These are phyloP conservation scores for Chelon auratus DNA, from an alignment of 2,797 vertebrate species.

Conservation along the genomic window DNA sequence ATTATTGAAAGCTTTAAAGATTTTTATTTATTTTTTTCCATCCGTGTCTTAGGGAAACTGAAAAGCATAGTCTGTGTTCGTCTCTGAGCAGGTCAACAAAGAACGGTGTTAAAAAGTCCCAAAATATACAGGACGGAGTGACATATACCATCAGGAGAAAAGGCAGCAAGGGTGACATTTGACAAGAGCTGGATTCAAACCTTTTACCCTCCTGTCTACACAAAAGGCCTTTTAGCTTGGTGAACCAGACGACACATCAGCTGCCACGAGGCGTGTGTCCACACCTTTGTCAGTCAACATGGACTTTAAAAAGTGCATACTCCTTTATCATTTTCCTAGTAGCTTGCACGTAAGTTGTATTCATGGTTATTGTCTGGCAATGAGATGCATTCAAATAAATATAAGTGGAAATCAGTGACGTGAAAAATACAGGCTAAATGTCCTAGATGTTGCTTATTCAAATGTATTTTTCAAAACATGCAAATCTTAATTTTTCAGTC, in stretches of 20 bases:
- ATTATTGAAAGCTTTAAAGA: conserved; percentile 1
- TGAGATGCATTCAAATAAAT: neutral
- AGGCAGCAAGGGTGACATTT: conserved; percentile 17
- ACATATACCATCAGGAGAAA: conserved; percentile 10
- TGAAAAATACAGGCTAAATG: neutral
- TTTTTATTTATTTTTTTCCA: neutral
- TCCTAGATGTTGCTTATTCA: too few species aligned
- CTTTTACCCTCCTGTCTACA: conserved; percentile 7
- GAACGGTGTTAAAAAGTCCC: conserved; percentile 1
- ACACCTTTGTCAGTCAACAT: conserved; percentile 3
- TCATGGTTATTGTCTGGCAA: neutral
- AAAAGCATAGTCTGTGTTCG: neutral
- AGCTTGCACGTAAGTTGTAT: neutral
- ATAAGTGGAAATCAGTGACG: neutral
- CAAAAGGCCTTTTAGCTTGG: conserved; percentile 4
- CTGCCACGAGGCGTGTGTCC: conserved; percentile 1
- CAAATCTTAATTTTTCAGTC: neutral
- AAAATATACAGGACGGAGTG: conserved; percentile 18
- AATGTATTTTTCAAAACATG: neutral
- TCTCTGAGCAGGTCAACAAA: conserved; percentile 62
- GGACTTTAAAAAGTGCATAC: neutral
- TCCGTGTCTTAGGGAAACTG: neutral
- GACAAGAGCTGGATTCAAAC: conserved; percentile 19
- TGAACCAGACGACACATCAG: conserved; percentile 15
- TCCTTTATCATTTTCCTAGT: neutral